Evolutionary conservation across 2,113 vertebrate genomes (phyloP).

Genomic region (Apteryx mantelli): DNA sequence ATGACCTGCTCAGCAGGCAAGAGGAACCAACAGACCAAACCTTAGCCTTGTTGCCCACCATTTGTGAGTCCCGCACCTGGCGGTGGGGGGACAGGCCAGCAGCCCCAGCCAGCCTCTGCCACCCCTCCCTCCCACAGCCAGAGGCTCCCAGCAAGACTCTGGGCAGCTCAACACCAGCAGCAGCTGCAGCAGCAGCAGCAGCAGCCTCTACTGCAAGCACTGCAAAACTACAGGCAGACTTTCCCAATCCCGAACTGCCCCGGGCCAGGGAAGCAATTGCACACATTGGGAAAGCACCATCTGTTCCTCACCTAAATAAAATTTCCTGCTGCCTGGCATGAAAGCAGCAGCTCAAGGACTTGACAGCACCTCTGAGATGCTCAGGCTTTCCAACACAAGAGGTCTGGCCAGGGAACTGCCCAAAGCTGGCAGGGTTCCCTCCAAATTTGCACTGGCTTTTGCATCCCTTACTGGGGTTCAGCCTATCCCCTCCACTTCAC

Average conservation of each 20-base stretch:
- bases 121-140: background rate
- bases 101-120: background rate
- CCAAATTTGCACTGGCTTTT: background rate
- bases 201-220: slow-evolving; percentile 55
- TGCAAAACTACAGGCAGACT: slow-evolving; percentile 29
- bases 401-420: background rate
- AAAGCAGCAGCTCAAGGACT: too few relatives aligned
- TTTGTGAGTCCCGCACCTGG: background rate
- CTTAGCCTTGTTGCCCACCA: too few relatives aligned
- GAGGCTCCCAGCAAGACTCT: background rate
- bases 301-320: background rate
- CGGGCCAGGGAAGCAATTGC: background rate
- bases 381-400: background rate
- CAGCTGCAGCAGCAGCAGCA: background rate
- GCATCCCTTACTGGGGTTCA: background rate
- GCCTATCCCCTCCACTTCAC: background rate
- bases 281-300: background rate
- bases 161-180: background rate
- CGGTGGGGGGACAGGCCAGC: background rate
- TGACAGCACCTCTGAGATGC: background rate
- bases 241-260: background rate
- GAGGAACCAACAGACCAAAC: too few relatives aligned
- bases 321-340: background rate
- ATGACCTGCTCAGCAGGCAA: too few relatives aligned
- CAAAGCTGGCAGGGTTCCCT: background rate